A percentile compares a stretch with the other conserved stretches of the same genome.
Evolutionary conservation across 2,888 invertebrate genomes (phyloP).

Genomic region (Elegia similella): DNA sequence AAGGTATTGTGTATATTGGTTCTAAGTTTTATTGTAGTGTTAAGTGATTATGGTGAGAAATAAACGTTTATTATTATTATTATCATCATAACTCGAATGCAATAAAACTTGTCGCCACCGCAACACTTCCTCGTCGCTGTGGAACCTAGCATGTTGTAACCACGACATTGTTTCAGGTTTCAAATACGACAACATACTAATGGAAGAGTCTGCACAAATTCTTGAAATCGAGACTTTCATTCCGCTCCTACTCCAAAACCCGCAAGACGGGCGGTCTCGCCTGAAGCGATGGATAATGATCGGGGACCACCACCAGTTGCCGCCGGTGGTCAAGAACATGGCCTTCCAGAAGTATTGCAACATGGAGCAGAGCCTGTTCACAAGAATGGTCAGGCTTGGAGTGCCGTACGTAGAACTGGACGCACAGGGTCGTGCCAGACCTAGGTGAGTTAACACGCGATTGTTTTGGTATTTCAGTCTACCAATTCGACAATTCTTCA

Average conservation of each 20-base stretch:
- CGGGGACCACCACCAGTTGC: conserved; percentile 99
- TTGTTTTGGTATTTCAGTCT: no score
- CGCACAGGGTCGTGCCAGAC: conserved; percentile 97
- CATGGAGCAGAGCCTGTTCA: conserved; percentile 99
- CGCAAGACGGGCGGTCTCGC: conserved; percentile 96
- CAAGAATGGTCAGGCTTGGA: conserved; percentile 96
- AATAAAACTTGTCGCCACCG: no score
- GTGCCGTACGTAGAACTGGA: conserved; percentile 99
- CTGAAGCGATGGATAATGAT: conserved; percentile 99
- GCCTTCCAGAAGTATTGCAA: conserved; percentile 99
- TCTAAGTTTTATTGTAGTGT: no score
- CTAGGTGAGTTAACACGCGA: conserved; percentile 77
- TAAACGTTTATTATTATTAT: no score
- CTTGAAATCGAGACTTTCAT: conserved; percentile 99
- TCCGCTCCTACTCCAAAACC: conserved; percentile 98
- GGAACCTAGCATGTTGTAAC: no score
- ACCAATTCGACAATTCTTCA: no score
- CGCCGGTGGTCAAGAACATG: conserved; percentile 99
- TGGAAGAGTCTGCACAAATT: conserved; percentile 99
- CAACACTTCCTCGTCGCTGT: no score
- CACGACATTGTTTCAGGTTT: conserved; percentile 81
- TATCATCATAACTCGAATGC: no score
- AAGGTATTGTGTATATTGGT: no score
- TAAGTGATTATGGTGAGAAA: no score
- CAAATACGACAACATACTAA: conserved; percentile 98